Percentiles rank a stretch among this genome's conserved stretches.
phyloP scores from a whole-genome alignment of 2,888 invertebrate species.

The Ornithoptera alexandrae region DNA sequence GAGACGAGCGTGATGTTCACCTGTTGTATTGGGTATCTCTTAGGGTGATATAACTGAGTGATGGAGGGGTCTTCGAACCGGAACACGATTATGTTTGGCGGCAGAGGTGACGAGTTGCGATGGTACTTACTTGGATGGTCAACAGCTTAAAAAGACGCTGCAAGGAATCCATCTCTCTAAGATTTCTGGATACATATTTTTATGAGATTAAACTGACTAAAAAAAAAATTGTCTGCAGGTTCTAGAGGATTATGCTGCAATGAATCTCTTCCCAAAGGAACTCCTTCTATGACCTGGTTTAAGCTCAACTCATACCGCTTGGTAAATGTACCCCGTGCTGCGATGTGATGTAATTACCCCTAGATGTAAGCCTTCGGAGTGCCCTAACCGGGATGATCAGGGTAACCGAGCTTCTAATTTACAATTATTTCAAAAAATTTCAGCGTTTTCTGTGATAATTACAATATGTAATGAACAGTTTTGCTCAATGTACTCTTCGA shows the following conservation, averaged over 20 bases:
- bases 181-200: too few relatives aligned
- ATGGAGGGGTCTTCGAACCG: too few relatives aligned
- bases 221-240: constrained; percentile 72
- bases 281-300: constrained; percentile 76
- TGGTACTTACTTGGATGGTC: too few relatives aligned
- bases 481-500: constrained; percentile 32
- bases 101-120: too few relatives aligned
- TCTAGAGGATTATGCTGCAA: constrained; percentile 88
- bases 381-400: neutral
- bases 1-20: too few relatives aligned
- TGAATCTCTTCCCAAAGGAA: constrained; percentile 91
- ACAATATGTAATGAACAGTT: constrained; percentile 21
- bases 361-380: neutral
- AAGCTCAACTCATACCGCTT: constrained; percentile 30
- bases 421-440: constrained; percentile 20
- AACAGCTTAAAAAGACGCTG: too few relatives aligned
- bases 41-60: too few relatives aligned
- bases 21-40: too few relatives aligned
- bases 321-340: constrained; percentile 27
- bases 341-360: constrained; percentile 10
- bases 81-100: too few relatives aligned
- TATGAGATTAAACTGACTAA: too few relatives aligned
- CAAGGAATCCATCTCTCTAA: too few relatives aligned
- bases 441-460: constrained; percentile 32
- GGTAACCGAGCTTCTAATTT: constrained; percentile 24